These are phyloP conservation scores for Brachionus plicatilis DNA, from an alignment of 1,140 invertebrate species.

Conservation along the genomic window DNA sequence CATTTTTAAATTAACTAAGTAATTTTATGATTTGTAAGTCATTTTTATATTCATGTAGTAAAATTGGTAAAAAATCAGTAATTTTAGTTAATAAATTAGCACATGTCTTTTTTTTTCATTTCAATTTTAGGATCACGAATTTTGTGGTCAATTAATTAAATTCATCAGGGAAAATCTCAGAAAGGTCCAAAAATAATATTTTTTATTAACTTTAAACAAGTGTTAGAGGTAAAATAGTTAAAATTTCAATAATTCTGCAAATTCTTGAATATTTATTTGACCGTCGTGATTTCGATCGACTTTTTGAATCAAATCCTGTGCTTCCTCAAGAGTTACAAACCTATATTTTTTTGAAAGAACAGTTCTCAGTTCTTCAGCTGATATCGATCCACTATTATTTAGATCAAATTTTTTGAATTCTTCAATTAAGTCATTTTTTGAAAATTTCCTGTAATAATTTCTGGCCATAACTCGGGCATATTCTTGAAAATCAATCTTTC, in stretches of 20 bases:
- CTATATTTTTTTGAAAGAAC: conserved; percentile 37
- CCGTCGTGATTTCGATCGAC: neutral
- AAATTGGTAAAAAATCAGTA: too few relatives aligned
- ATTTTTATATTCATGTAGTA: too few relatives aligned
- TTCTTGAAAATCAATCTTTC: conserved; percentile 23
- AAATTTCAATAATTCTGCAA: conserved; percentile 26
- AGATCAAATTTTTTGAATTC: conserved; percentile 29
- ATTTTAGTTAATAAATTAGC: too few relatives aligned
- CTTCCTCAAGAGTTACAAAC: conserved; percentile 7
- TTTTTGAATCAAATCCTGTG: neutral
- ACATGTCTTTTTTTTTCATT: too few relatives aligned
- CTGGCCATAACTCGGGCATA: conserved; percentile 18
- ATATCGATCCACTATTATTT: conserved; percentile 22
- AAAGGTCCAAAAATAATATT: too few relatives aligned
- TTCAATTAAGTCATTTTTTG: neutral
- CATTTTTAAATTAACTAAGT: too few relatives aligned
- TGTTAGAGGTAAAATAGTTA: neutral
- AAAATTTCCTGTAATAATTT: conserved; percentile 23
- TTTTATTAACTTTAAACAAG: neutral
- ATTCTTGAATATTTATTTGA: conserved; percentile 10
- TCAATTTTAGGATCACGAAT: too few relatives aligned
- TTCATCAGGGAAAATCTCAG: too few relatives aligned
- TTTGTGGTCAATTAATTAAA: too few relatives aligned
- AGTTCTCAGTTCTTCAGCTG: conserved; percentile 25
- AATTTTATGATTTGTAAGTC: too few relatives aligned